Evolutionary conservation across 2,113 vertebrate genomes (phyloP), one percentile per base, ranked within the genome.

Genomic region (Seriola quinqueradiata): DNA sequence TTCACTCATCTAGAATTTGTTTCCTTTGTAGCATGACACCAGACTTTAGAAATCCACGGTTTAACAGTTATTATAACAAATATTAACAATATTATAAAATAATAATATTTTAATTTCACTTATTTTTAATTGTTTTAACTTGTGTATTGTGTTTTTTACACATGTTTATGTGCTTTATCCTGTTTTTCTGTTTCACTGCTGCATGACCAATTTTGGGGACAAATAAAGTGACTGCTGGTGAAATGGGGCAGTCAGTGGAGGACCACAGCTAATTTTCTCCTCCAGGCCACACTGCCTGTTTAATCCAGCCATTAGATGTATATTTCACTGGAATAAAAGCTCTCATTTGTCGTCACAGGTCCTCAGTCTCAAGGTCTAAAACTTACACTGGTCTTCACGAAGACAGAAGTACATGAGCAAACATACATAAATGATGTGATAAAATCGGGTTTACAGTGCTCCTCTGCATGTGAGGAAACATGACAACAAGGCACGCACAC

Each of bases 401-500:
- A 65, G 14, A 58, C 61, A 10, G 16, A 61, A 1, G 0, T 16
- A 25, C 34, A 23, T 11, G 1, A 52, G 8, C 21, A 40, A 23
- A 70, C 21, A 64, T 34, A 78, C 36, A 70, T 48, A 8, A 38
- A 28, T 28, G 28, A 28, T 2, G 2, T 3, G 8, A 42, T 10
- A 42, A 76, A 57, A 68, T 21, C 6, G 16, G 6, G 32, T 68
- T 69, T 60, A 73, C n/a, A 58, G 14, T 8, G 32, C 25, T 70
- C 54, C 58, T 74, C 60, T 32, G 59, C 2, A 38, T 64, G 38
- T 38, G 6, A 38, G 38, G 5, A 38, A 40, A 61, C 57, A 46
- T 86, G 81, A 88, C 73, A 79, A 82, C 88, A 83, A 85, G 75
- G 38, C 38, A 38, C 5, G 8, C 38, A 38, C 38, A 38, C 38